Percentiles rank a stretch among this genome's conserved stretches.
Evolutionary conservation across 2,888 invertebrate genomes (phyloP).

Genomic region (Drosophila dives): DNA sequence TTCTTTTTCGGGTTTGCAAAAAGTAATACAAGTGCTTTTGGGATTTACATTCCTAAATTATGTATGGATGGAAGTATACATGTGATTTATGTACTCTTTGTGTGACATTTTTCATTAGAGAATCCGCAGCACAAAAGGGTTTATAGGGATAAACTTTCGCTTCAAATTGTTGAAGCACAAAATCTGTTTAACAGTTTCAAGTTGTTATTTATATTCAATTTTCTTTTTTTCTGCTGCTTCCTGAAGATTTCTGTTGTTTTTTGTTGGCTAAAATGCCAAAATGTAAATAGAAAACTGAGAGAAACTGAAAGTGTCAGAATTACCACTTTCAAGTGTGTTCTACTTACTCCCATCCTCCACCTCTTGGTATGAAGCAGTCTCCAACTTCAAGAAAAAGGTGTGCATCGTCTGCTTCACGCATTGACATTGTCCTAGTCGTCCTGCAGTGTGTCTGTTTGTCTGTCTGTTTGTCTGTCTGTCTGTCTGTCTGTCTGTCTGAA

Average conservation of each 20-base stretch:
- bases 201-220: neutral
- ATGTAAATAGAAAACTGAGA: constrained; percentile 9
- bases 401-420: constrained; percentile 25
- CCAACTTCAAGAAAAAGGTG: neutral
- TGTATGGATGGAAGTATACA: constrained; percentile 21
- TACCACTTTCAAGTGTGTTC: neutral
- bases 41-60: constrained; percentile 29
- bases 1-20: neutral
- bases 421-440: constrained; percentile 39
- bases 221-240: neutral
- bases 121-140: neutral
- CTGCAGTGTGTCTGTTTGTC: constrained; percentile 39
- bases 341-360: neutral
- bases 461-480: too few species aligned
- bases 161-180: neutral
- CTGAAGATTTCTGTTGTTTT: constrained; percentile 6
- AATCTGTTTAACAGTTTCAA: neutral
- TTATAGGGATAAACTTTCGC: neutral
- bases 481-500: neutral
- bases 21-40: constrained; percentile 28
- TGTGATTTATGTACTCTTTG: constrained; percentile 12
- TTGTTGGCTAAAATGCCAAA: neutral
- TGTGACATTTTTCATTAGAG: constrained; percentile 27
- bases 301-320: neutral
- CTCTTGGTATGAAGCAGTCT: neutral